These are phyloP conservation scores for Lagopus muta DNA, from an alignment of 2,113 vertebrate species.

Conservation along the genomic window DNA sequence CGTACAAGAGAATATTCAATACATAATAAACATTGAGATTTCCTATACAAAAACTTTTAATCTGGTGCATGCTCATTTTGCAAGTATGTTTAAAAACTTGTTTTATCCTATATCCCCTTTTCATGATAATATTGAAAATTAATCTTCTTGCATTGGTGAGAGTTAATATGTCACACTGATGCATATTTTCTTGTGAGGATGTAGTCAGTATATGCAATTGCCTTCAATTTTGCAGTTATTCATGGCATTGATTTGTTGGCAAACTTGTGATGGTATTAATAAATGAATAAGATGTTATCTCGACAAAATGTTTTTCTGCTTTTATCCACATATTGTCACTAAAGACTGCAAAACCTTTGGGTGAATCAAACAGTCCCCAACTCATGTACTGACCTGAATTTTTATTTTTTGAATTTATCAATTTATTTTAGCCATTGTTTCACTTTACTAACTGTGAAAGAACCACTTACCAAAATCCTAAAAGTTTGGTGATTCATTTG, in stretches of 20 bases:
- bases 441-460: neutral
- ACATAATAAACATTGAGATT: neutral
- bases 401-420: neutral
- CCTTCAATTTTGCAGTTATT: neutral
- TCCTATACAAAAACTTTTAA: neutral
- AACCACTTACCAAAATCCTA: neutral
- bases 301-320: neutral
- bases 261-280: neutral
- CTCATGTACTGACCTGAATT: neutral
- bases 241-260: neutral
- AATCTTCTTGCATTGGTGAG: neutral
- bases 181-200: neutral
- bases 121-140: neutral
- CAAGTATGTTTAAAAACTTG: accelerated
- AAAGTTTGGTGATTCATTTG: neutral
- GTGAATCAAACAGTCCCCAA: neutral
- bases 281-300: neutral
- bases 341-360: neutral
- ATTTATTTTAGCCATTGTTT: neutral
- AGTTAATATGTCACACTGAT: neutral
- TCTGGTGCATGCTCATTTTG: neutral
- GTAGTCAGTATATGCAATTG: neutral
- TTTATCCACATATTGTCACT: neutral
- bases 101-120: neutral
- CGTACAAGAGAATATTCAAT: neutral